Evolutionary conservation across 2,888 invertebrate species (phyloP).

Genomic region (Apodemia duryi): DNA sequence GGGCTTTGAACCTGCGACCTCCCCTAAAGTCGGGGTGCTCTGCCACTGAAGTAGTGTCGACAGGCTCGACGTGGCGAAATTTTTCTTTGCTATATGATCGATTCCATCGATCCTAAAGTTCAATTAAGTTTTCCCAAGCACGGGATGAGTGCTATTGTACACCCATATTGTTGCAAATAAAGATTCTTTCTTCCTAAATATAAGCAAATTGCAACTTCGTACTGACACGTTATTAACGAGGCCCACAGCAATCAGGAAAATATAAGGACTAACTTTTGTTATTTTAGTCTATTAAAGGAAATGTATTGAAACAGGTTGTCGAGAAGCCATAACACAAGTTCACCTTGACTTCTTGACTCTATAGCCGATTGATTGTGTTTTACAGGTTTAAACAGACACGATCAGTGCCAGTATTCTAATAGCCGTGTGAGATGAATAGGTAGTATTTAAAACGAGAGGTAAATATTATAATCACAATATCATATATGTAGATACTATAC

Average conservation of each 20-base stretch:
- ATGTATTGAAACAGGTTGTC: constrained; percentile 6
- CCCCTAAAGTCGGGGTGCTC: too few species aligned
- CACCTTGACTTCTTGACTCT: constrained; percentile 21
- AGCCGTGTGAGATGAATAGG: background rate
- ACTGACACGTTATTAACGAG: background rate
- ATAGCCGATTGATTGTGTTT: constrained; percentile 16
- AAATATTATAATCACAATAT: background rate
- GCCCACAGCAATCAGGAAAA: constrained; percentile 1
- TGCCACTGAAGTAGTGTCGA: too few species aligned
- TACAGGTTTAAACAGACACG: constrained; percentile 18
- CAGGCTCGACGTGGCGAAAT: too few species aligned
- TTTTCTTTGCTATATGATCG: too few species aligned
- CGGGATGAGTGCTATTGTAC: too few species aligned
- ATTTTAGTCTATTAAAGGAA: constrained; percentile 1
- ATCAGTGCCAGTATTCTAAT: constrained; percentile 16
- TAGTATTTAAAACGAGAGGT: background rate
- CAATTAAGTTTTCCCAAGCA: too few species aligned
- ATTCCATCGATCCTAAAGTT: too few species aligned
- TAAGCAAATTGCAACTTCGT: too few species aligned
- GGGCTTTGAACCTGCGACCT: too few species aligned
- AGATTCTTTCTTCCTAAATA: too few species aligned
- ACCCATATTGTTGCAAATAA: too few species aligned
- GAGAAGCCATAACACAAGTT: constrained; percentile 14
- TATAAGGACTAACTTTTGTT: constrained; percentile 6
- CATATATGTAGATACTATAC: too few species aligned